phyloP scores from a whole-genome alignment of 2,888 invertebrate genomes.

The Andrena camellia region DNA sequence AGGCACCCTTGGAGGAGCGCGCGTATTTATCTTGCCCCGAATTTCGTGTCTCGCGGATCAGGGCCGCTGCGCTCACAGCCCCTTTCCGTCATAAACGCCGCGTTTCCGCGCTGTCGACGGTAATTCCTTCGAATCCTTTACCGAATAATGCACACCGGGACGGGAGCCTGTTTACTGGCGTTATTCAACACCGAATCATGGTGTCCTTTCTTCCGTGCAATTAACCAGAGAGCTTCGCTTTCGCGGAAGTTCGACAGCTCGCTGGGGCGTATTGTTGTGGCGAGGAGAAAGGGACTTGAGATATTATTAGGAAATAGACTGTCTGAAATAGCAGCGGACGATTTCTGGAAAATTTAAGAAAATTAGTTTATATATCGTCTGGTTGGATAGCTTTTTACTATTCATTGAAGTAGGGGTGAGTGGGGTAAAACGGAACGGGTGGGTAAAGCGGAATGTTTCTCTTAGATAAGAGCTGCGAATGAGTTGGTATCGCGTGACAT shows the following conservation, averaged over 20 bases:
- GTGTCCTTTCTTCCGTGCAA: slow-evolving; percentile 7
- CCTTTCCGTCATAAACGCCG: slow-evolving; percentile 23
- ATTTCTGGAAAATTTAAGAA: not conserved
- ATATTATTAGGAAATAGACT: no score
- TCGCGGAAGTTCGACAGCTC: not conserved
- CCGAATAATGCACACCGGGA: slow-evolving; percentile 31
- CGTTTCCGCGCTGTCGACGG: not conserved
- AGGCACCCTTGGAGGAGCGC: slow-evolving; percentile 46
- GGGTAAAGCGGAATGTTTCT: no score
- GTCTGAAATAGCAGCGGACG: not conserved
- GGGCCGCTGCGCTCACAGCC: not conserved
- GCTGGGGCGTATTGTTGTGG: not conserved
- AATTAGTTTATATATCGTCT: not conserved
- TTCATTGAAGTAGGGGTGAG: not conserved
- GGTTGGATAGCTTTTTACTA: not conserved
- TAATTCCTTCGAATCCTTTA: slow-evolving; percentile 28
- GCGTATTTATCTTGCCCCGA: slow-evolving; percentile 54
- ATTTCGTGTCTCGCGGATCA: slow-evolving; percentile 34
- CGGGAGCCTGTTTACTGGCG: slow-evolving; percentile 3
- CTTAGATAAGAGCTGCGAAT: no score
- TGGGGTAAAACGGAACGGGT: no score
- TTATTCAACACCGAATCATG: not conserved
- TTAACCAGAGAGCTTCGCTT: not conserved
- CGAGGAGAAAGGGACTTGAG: no score
- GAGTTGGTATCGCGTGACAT: no score